Evolutionary conservation across 1,140 invertebrate genomes (phyloP).

Genomic region (Magallana angulata): DNA sequence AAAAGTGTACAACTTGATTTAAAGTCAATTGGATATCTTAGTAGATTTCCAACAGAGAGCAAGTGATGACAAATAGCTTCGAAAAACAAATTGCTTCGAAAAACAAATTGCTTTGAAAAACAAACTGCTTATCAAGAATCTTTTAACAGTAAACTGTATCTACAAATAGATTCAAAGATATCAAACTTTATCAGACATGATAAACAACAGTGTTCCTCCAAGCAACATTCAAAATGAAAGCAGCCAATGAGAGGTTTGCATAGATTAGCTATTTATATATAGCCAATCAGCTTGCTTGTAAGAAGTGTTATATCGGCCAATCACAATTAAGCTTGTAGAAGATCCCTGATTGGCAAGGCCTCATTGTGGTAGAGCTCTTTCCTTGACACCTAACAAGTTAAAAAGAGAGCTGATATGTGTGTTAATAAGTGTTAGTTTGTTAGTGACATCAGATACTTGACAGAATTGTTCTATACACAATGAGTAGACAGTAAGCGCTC

Average conservation of each 20-base stretch:
- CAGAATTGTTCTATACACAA: background rate
- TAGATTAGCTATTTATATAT: background rate
- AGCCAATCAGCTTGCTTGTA: slow-evolving; percentile 30
- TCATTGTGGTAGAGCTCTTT: background rate
- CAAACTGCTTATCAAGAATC: no score
- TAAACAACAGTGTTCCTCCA: background rate
- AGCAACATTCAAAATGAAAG: slow-evolving; percentile 1
- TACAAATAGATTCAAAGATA: background rate
- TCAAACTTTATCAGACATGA: background rate
- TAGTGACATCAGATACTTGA: background rate
- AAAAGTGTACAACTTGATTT: no score
- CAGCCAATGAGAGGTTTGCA: background rate
- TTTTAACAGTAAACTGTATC: no score
- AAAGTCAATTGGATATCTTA: no score
- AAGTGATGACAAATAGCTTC: no score
- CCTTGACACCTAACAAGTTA: slow-evolving; percentile 25
- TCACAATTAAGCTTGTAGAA: slow-evolving; percentile 46
- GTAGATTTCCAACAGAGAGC: no score
- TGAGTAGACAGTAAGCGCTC: background rate
- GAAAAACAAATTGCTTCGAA: no score
- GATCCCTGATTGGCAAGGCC: slow-evolving; percentile 51
- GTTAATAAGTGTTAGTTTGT: slow-evolving; percentile 19
- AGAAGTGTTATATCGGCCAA: slow-evolving; percentile 15
- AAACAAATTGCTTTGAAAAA: no score
- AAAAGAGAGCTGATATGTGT: background rate